Evolutionary conservation across 1,140 invertebrate genomes (phyloP).

Genomic region (Thalassaphorura encarpata): DNA sequence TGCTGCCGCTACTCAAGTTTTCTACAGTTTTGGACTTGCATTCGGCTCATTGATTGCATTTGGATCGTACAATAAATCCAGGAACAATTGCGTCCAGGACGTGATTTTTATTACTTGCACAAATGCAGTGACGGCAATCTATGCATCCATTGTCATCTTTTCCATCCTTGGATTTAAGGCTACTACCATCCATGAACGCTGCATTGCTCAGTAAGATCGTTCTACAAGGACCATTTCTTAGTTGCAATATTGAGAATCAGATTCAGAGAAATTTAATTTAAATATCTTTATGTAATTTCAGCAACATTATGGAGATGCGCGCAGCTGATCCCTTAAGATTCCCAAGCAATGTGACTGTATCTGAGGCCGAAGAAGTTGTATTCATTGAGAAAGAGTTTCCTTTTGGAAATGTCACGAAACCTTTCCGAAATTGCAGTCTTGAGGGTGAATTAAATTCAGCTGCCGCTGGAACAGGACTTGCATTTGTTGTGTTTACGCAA

Average conservation of each 20-base stretch:
- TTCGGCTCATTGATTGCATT: constrained; percentile 88
- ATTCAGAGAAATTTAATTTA: constrained; percentile 1
- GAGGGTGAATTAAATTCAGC: constrained; percentile 63
- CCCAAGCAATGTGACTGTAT: constrained; percentile 15
- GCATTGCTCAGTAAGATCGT: constrained; percentile 56
- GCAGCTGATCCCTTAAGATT: constrained; percentile 2
- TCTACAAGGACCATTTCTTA: neutral
- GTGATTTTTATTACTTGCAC: constrained; percentile 75
- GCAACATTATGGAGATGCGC: constrained; percentile 22
- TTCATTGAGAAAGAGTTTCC: constrained; percentile 18
- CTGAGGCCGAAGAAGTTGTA: too few relatives aligned
- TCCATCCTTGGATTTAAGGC: constrained; percentile 80
- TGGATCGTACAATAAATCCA: constrained; percentile 77
- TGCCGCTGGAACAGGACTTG: constrained; percentile 84
- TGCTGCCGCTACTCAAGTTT: constrained; percentile 90
- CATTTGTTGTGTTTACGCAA: constrained; percentile 53
- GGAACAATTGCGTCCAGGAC: constrained; percentile 83
- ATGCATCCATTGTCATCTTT: constrained; percentile 85
- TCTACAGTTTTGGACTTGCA: constrained; percentile 86
- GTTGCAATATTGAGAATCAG: neutral
- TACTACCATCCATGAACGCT: constrained; percentile 65
- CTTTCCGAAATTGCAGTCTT: constrained; percentile 48
- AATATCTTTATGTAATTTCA: constrained; percentile 5
- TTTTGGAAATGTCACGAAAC: constrained; percentile 8
- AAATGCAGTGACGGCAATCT: constrained; percentile 85